A percentile compares a stretch with the other conserved stretches of the same genome.
Conservation (phyloP, 2,797 vertebrate species). For the Lacerta viridis region DNA sequence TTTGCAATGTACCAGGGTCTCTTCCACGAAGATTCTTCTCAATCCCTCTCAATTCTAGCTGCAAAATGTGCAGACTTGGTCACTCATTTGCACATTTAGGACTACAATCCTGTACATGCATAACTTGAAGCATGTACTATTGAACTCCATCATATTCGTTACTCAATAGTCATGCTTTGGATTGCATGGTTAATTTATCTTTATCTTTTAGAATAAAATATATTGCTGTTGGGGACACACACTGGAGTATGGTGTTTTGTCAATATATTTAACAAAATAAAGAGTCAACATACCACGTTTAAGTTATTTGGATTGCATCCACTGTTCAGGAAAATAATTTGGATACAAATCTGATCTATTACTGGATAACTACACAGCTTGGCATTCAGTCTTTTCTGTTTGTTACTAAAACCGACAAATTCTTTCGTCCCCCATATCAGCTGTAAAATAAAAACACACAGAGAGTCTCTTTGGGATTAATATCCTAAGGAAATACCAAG, state of each 20-base stretch:
- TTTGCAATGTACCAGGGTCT: not conserved
- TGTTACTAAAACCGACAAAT: slow-evolving; percentile 82
- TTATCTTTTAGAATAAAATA: too few species aligned
- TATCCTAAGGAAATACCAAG: too few species aligned
- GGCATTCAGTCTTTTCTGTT: slow-evolving; percentile 82
- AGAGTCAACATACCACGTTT: slow-evolving; percentile 81
- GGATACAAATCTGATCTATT: slow-evolving; percentile 81
- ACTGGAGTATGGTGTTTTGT: slow-evolving; percentile 63
- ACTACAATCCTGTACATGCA: too few species aligned
- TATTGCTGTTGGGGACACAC: too few species aligned
- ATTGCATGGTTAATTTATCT: too few species aligned
- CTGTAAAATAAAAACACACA: slow-evolving; percentile 62
- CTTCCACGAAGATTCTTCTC: not conserved
- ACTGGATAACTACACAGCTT: slow-evolving; percentile 79
- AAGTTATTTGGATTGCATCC: slow-evolving; percentile 86
- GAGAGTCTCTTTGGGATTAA: too few species aligned
- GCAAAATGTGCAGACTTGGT: not conserved
- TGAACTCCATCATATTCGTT: too few species aligned
- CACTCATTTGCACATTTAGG: too few species aligned
- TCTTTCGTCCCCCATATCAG: slow-evolving; percentile 82
- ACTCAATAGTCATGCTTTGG: too few species aligned
- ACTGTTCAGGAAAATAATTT: slow-evolving; percentile 85
- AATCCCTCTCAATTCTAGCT: not conserved
- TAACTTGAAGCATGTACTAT: too few species aligned
- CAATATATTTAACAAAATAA: not conserved